Percentiles rank a stretch among this genome's conserved stretches.
Conservation (phyloP, 1,140 invertebrate species). For the Drosophila orosa region DNA sequence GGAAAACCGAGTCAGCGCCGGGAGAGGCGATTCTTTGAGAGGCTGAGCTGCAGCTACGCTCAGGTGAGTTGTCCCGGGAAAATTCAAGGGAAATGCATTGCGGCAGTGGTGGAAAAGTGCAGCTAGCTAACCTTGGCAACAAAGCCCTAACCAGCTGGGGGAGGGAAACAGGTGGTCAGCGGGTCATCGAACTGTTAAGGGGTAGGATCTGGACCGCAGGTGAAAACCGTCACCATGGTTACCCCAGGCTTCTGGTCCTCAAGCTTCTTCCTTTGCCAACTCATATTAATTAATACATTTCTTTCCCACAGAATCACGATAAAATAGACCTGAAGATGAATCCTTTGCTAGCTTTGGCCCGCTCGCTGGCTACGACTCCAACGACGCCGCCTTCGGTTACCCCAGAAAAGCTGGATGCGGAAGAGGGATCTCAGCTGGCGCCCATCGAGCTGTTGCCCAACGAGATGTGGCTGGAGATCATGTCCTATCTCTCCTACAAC, state of each 20-base stretch:
- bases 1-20: slow-evolving; percentile 52
- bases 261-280: not conserved
- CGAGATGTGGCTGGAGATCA: slow-evolving; percentile 72
- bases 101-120: slow-evolving; percentile 31
- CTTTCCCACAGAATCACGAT: slow-evolving; percentile 5
- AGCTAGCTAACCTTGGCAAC: slow-evolving; percentile 34
- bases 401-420: not conserved
- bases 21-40: slow-evolving; percentile 47
- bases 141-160: not conserved
- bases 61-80: slow-evolving; percentile 53
- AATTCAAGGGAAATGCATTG: not conserved
- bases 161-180: slow-evolving; percentile 28
- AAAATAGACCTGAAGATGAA: slow-evolving; percentile 29
- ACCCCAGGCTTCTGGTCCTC: too few relatives aligned
- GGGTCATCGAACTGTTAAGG: slow-evolving; percentile 14
- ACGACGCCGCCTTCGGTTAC: slow-evolving; percentile 20
- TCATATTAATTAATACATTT: not conserved
- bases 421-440: not conserved
- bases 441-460: slow-evolving; percentile 65
- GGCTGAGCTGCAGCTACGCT: slow-evolving; percentile 51
- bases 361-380: slow-evolving; percentile 3
- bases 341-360: slow-evolving; percentile 22
- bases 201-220: slow-evolving; percentile 17
- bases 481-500: slow-evolving; percentile 64
- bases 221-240: slow-evolving; percentile 6